Conservation (phyloP, 2,888 invertebrate species). For the Rhamphomyia laevipes region DNA sequence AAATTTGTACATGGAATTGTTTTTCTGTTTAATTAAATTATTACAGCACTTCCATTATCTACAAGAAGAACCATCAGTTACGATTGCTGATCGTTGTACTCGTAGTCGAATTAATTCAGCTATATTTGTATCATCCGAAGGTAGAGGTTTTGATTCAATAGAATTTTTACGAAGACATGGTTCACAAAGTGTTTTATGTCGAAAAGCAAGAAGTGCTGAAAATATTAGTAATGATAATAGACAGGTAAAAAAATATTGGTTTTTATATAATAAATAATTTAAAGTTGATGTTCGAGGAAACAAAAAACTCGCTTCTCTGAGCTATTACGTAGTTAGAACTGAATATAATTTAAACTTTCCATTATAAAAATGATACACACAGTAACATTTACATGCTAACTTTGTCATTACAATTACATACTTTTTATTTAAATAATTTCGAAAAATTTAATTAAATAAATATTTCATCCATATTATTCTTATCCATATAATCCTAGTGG, state of each 20-base stretch:
- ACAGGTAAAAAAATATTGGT: conserved; percentile 25
- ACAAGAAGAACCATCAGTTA: conserved; percentile 54
- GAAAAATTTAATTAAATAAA: too few relatives aligned
- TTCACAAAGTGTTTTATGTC: conserved; percentile 65
- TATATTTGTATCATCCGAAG: conserved; percentile 68
- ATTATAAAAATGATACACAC: too few relatives aligned
- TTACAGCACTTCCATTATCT: conserved; percentile 59
- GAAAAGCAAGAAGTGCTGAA: conserved; percentile 66
- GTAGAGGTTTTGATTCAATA: conserved; percentile 63
- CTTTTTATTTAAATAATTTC: too few relatives aligned
- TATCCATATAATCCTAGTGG: too few relatives aligned
- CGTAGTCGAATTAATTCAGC: conserved; percentile 76
- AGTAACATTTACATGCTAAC: too few relatives aligned
- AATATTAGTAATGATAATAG: conserved; percentile 45
- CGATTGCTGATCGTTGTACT: conserved; percentile 48
- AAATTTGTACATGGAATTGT: conserved; percentile 1
- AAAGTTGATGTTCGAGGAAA: too few relatives aligned
- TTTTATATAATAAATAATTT: conserved; percentile 1
- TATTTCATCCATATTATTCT: too few relatives aligned
- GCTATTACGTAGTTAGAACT: too few relatives aligned
- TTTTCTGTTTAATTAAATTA: conserved; percentile 7
- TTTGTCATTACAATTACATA: too few relatives aligned
- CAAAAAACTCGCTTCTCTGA: too few relatives aligned
- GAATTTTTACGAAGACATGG: conserved; percentile 70
- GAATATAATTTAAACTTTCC: too few relatives aligned